These are phyloP conservation scores for Lasioglossum villosulum DNA, from an alignment of 2,888 invertebrate species.

Conservation along the genomic window DNA sequence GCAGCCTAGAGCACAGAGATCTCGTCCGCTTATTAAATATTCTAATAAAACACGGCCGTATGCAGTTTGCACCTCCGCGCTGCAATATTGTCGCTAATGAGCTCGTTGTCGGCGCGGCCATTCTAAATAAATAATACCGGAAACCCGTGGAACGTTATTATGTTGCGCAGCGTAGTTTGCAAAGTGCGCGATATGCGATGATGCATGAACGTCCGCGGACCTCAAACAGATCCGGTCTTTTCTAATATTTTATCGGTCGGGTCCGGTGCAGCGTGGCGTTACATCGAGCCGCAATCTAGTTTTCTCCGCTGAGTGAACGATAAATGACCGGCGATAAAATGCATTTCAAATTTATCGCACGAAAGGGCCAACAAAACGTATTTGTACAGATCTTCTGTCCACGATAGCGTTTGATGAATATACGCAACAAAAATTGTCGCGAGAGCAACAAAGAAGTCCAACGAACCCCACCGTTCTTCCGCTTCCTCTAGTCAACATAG, in stretches of 20 bases:
- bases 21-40: neutral
- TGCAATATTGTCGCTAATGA: neutral
- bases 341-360: conserved; percentile 34
- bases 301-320: conserved; percentile 34
- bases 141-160: neutral
- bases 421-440: too few species aligned
- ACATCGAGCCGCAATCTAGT: conserved; percentile 15
- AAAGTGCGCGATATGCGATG: neutral
- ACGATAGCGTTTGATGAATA: conserved; percentile 40
- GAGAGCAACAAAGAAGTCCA: too few species aligned
- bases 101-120: neutral
- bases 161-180: neutral
- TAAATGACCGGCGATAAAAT: conserved; percentile 48
- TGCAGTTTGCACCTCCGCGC: neutral
- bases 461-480: too few species aligned
- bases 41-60: neutral
- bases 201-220: conserved; percentile 13
- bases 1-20: neutral
- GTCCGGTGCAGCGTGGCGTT: neutral
- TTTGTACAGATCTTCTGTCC: conserved; percentile 33
- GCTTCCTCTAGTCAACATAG: too few species aligned
- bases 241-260: conserved; percentile 30
- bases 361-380: conserved; percentile 32
- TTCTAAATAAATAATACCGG: neutral
- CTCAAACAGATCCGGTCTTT: neutral